Evolutionary conservation across 1,140 invertebrate genomes (phyloP), one percentile per base, ranked within the genome.

Genomic region (Drosophila santomea): DNA sequence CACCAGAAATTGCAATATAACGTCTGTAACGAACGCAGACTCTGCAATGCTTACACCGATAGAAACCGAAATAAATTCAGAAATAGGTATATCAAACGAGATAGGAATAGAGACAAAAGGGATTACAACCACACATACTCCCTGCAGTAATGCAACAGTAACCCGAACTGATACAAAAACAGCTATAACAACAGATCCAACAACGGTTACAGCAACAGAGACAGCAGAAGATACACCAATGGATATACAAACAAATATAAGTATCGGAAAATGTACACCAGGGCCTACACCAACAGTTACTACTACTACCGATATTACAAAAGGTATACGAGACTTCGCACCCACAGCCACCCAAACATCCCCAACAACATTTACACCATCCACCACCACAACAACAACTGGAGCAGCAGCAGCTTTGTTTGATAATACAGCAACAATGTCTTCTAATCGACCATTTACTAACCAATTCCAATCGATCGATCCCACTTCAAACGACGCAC

Each of bases 371-470:
- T 48, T 23, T 25, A 35, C 55, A 59, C 14, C 15, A 45, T 25
- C 10, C 28, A 23, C 57, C 44, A 52, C 52, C 44, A 58, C 17
- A 11, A 38, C 14, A 41, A 54, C 47, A 14, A 56, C 41, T 60
- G 50, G 56, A 78, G 17, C 67, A 71, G 66, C 66, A 69, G 63
- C 67, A 69, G 67, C 68, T 72, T 71, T 72, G 66, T 57, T 72
- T 72, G 67, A 72, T 72, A 71, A 72, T 71, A 72, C 68, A 72
- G 36, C 52, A 71, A 71, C 64, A 72, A 72, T 72, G 52, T 72
- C 68, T 72, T 72, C 68, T 72, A 71, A 72, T 72, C 43, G 71
- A 71, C 43, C 68, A 71, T 71, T 71, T 72, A 72, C 68, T 72
- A 72, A 72, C 68, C 68, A 72, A 72, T 71, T 72, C 68, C 51